A percentile compares a stretch with the other conserved stretches of the same genome.
Conservation (phyloP, 2,888 invertebrate genomes). For the Tipula lateralis region DNA sequence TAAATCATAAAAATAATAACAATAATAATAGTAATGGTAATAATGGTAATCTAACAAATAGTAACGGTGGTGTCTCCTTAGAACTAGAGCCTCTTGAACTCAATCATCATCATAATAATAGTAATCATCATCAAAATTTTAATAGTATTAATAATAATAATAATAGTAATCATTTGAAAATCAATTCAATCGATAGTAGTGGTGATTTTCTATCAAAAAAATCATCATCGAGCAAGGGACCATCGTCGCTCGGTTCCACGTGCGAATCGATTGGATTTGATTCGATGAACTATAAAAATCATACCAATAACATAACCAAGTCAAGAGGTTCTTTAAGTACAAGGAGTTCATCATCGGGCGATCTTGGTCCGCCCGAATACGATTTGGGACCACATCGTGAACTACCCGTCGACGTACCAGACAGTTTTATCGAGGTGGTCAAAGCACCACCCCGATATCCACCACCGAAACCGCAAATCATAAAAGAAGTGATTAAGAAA, state of each 20-base stretch:
- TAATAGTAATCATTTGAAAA: slow-evolving; percentile 16
- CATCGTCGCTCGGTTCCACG: slow-evolving; percentile 38
- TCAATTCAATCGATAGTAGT: slow-evolving; percentile 33
- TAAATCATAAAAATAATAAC: slow-evolving; percentile 30
- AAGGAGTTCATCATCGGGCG: slow-evolving; percentile 41
- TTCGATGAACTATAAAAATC: slow-evolving; percentile 45
- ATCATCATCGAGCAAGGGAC: slow-evolving; percentile 39
- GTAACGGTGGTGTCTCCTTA: slow-evolving; percentile 36
- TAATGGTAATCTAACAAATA: slow-evolving; percentile 34
- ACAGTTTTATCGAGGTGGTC: slow-evolving; percentile 76
- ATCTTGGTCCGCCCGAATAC: slow-evolving; percentile 44
- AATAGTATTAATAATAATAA: background rate
- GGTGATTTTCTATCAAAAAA: slow-evolving; percentile 32
- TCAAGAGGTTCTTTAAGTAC: slow-evolving; percentile 41
- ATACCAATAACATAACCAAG: slow-evolving; percentile 38
- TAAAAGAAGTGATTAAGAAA: slow-evolving; percentile 40
- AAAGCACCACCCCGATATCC: slow-evolving; percentile 69
- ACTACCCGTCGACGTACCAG: slow-evolving; percentile 84
- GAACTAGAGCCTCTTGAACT: slow-evolving; percentile 42
- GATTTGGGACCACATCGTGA: slow-evolving; percentile 52
- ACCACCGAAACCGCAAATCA: slow-evolving; percentile 47
- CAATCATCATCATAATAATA: background rate
- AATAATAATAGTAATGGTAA: slow-evolving; percentile 31
- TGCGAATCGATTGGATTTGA: slow-evolving; percentile 42
- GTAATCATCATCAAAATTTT: background rate